Conservation (phyloP, 1,140 invertebrate genomes). For the Drosophila aff. region DNA sequence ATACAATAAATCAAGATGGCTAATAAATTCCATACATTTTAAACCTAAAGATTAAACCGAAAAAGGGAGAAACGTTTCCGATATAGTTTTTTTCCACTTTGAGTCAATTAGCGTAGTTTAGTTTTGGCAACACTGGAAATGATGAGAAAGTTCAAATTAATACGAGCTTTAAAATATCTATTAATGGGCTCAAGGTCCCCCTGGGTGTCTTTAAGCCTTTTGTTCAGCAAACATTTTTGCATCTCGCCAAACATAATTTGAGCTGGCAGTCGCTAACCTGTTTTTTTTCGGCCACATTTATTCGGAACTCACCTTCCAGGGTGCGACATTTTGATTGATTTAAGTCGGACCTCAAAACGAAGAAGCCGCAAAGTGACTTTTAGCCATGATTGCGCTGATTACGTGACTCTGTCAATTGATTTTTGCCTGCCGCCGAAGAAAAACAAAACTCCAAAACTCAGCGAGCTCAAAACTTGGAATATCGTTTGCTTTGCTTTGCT, state of each 20-base stretch:
- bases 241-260: conserved; percentile 43
- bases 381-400: conserved; percentile 78
- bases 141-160: conserved; percentile 33
- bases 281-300: conserved; percentile 20
- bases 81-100: conserved; percentile 11
- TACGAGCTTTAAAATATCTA: conserved; percentile 22
- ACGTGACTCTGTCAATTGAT: conserved; percentile 81
- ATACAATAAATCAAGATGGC: conserved; percentile 21
- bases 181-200: conserved; percentile 44
- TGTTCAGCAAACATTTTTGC: conserved; percentile 30
- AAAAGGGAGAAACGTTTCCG: conserved; percentile 8
- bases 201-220: background rate
- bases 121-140: conserved; percentile 19
- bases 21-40: conserved; percentile 21
- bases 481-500: conserved; percentile 27
- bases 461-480: conserved; percentile 10
- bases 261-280: conserved; percentile 12
- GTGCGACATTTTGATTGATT: conserved; percentile 60
- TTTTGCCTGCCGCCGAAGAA: conserved; percentile 44
- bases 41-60: background rate
- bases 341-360: conserved; percentile 20
- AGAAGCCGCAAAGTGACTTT: conserved; percentile 51
- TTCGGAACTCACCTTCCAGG: conserved; percentile 9
- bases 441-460: conserved; percentile 35
- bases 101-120: conserved; percentile 18